Conservation (phyloP, 2,797 vertebrate species). For the Enteromius fasciolatus region DNA sequence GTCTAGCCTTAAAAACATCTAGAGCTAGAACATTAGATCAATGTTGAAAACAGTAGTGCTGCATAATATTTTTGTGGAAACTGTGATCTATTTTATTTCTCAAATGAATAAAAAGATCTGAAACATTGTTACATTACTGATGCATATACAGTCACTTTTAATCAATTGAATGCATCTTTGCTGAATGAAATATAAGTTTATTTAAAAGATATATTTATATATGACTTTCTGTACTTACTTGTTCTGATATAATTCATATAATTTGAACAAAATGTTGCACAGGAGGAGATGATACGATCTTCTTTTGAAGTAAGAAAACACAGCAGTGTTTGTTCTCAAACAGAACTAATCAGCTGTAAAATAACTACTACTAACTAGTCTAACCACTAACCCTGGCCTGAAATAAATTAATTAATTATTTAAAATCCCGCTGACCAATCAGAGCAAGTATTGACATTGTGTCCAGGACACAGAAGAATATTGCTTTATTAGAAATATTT, state of each 20-base stretch:
- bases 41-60: too few relatives aligned
- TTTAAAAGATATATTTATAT: not conserved
- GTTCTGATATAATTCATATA: not conserved
- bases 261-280: not conserved
- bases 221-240: not conserved
- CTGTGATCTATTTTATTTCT: not conserved
- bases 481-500: conserved; percentile 1
- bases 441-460: conserved; percentile 1
- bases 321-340: not conserved
- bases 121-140: not conserved
- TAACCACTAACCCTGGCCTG: not conserved
- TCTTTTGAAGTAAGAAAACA: not conserved
- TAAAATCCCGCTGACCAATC: not conserved
- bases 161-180: not conserved
- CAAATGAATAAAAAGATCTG: not conserved
- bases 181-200: not conserved
- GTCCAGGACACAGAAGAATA: not conserved
- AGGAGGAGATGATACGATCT: not conserved
- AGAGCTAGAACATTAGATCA: too few relatives aligned
- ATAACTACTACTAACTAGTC: not conserved
- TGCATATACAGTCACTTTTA: not conserved
- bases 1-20: too few relatives aligned
- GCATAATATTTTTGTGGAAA: not conserved
- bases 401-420: not conserved
- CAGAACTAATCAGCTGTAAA: not conserved